Base-by-base conservation (phyloP, 2,797 vertebrate species). In the Xerus rutilus region DNA sequence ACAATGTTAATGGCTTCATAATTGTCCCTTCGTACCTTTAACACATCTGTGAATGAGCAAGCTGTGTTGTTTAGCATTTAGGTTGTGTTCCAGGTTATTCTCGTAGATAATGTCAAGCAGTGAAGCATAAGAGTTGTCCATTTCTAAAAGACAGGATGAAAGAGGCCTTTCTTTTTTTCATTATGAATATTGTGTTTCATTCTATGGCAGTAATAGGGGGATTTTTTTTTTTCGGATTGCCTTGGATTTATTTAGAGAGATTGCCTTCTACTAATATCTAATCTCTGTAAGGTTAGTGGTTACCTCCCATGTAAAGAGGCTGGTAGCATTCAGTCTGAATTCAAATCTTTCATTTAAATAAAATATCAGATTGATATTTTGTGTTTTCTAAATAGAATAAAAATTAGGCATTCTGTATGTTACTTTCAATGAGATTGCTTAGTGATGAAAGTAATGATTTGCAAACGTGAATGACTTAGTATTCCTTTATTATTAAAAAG, bases 21-120 rank as follows among this genome's bases (percentile, higher is more conserved):
- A 1, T 64, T 32, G 39, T n/a, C 59, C 13, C 3, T 35, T 20
- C 2, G 3, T 13, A 3, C 45, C 65, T 23, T 57, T 28, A 35
- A 25, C 9, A 2, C 3, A 5, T 39, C 3, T 0, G 0, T 39
- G 3, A 57, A 5, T 18, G 52, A 17, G 10, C 1, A 0, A 0
- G 0, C 20, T 20, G 4, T 1, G 0, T 2, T 21, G 64, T 0
- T 79, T 17, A 21, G 21, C 14, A 15, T 7, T 15, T 65, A 20
- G 3, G 0, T 9, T 39, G 11, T 59, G 59, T 30, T 18, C 3
- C 15, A 11, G 11, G 39, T 59, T 11, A 11, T 47, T 35, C 14
- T 14, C 35, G 8, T 1, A 47, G 23, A 47, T 28, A 8, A 23
- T 2, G 0, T 18, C 0, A 23, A 28, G 3, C 62, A 49, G 0